phyloP scores from a whole-genome alignment of 2,797 vertebrate genomes.

The Danio jaintianensis region DNA sequence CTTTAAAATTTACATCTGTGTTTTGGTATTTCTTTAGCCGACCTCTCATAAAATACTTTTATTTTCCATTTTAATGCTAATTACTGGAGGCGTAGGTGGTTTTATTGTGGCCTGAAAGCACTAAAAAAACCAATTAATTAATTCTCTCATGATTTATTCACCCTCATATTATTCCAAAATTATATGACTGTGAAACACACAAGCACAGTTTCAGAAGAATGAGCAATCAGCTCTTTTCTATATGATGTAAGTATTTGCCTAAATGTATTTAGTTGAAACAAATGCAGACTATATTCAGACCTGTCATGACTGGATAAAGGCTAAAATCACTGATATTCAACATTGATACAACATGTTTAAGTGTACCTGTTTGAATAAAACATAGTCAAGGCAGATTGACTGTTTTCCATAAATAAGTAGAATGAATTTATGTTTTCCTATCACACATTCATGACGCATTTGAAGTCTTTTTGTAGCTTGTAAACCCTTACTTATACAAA shows the following conservation, averaged over 20 bases:
- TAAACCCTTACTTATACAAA: background rate
- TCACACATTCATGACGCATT: background rate
- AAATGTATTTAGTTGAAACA: too few relatives aligned
- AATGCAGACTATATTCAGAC: background rate
- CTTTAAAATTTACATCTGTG: background rate
- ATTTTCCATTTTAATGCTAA: background rate
- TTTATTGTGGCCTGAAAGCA: background rate
- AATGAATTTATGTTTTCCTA: background rate
- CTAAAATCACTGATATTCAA: background rate
- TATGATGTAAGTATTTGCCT: background rate
- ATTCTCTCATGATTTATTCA: background rate
- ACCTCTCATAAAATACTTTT: constrained; percentile 5
- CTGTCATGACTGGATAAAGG: background rate
- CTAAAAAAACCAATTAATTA: background rate
- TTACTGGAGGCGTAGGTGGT: constrained; percentile 3
- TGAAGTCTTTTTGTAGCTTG: background rate
- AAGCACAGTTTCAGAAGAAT: background rate
- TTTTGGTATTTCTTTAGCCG: constrained; percentile 18
- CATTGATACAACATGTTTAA: background rate
- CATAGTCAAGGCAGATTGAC: background rate
- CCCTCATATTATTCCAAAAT: background rate
- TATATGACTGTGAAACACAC: background rate
- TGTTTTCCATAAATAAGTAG: background rate
- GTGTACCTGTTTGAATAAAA: background rate
- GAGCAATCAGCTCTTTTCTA: background rate